These are phyloP conservation scores for Patella ulyssiponensis DNA, from an alignment of 2,888 invertebrate genomes.

Conservation along the genomic window DNA sequence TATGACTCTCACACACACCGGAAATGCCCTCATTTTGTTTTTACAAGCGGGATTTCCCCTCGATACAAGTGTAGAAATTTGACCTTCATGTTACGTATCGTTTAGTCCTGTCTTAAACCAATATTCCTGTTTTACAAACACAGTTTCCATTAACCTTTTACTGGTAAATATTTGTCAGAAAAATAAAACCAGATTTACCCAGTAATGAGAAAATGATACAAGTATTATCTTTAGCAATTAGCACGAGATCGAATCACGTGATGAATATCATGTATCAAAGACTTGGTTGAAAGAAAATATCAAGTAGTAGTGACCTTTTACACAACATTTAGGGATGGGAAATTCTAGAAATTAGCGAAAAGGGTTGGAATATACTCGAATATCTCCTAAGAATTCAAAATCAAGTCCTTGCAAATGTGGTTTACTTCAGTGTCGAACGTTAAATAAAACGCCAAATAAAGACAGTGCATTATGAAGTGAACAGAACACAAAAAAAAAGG, in stretches of 20 bases:
- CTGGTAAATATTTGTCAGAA: background rate
- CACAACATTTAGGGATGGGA: no score
- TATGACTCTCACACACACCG: conserved; percentile 7
- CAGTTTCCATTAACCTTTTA: conserved; percentile 6
- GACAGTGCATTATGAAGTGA: no score
- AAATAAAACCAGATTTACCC: background rate
- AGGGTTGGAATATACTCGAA: no score
- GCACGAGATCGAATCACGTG: conserved; percentile 3
- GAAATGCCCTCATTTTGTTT: background rate
- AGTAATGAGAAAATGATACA: conserved; percentile 11
- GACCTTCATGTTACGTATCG: background rate
- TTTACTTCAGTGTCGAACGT: no score
- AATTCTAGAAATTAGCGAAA: no score
- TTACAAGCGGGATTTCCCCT: background rate
- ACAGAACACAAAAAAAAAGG: no score
- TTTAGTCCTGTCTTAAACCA: no score
- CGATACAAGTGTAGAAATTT: background rate
- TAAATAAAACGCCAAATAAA: no score
- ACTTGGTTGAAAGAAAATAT: background rate
- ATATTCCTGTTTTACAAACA: background rate
- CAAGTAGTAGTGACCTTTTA: background rate
- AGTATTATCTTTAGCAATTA: conserved; percentile 7
- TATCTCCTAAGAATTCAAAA: no score
- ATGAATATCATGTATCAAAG: background rate
- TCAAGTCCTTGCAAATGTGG: no score